phyloP scores from a whole-genome alignment of 2,888 invertebrate genomes.

The Crematogaster levior region DNA sequence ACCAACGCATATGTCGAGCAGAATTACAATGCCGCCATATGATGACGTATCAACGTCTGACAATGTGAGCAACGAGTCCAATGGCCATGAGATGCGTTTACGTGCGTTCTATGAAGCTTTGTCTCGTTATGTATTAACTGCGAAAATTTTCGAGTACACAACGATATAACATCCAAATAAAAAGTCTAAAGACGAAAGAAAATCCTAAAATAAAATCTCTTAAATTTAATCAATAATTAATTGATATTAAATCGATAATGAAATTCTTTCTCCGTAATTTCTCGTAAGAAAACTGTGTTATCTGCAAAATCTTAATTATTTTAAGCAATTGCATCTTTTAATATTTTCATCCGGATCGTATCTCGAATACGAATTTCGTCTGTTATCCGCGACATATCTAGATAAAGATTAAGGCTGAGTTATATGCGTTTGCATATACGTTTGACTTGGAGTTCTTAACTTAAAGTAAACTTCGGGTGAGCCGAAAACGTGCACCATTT shows the following conservation, averaged over 20 bases:
- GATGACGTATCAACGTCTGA: slow-evolving; percentile 67
- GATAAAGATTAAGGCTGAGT: slow-evolving; percentile 15
- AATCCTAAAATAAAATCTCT: neutral
- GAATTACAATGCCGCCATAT: slow-evolving; percentile 43
- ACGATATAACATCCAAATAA: neutral
- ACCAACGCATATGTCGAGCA: slow-evolving; percentile 4
- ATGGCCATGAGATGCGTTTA: slow-evolving; percentile 59
- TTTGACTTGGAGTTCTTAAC: slow-evolving; percentile 22
- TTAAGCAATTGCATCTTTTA: neutral
- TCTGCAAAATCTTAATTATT: neutral
- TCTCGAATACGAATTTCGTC: neutral
- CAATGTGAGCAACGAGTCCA: slow-evolving; percentile 72
- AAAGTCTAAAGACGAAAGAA: neutral
- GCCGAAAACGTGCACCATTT: slow-evolving; percentile 27
- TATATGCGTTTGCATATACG: neutral
- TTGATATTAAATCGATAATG: neutral
- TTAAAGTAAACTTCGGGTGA: slow-evolving; percentile 13
- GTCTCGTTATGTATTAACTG: neutral
- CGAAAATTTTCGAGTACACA: neutral
- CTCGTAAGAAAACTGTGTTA: neutral
- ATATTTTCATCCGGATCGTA: neutral
- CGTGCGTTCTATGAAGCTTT: slow-evolving; percentile 41
- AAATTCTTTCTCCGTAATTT: neutral
- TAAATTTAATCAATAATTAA: neutral
- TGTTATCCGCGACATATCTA: neutral